A percentile compares a stretch with the other conserved stretches of the same genome.
Conservation (phyloP, 2,888 invertebrate species). For the Apamea anceps region DNA sequence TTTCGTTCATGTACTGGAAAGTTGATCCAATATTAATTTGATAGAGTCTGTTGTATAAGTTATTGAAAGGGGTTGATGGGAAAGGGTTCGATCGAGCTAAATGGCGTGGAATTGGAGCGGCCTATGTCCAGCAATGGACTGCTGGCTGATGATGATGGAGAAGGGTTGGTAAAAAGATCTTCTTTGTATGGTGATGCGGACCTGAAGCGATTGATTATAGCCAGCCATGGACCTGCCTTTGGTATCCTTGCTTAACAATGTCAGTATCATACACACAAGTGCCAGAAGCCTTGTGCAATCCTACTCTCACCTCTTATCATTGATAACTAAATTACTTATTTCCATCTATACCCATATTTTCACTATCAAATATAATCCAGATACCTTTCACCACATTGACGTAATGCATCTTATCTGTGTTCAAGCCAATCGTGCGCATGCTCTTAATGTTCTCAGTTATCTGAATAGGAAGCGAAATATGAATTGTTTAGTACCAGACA, state of each 20-base stretch:
- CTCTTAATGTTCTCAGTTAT: constrained; percentile 34
- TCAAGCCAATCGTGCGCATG: constrained; percentile 11
- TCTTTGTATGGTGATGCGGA: not conserved
- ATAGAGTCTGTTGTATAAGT: not conserved
- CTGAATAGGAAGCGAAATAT: constrained; percentile 30
- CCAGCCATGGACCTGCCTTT: not conserved
- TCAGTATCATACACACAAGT: not conserved
- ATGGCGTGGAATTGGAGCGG: no score
- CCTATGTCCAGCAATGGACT: no score
- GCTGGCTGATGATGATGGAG: no score
- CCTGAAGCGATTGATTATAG: no score
- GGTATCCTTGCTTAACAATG: not conserved
- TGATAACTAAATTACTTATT: constrained; percentile 1
- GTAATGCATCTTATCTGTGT: constrained; percentile 39
- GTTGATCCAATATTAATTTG: not conserved
- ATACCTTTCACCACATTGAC: constrained; percentile 36
- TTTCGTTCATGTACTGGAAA: not conserved
- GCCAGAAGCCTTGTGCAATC: not conserved
- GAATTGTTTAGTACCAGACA: constrained; percentile 22
- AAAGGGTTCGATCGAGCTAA: no score
- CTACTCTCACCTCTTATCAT: not conserved
- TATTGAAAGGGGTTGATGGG: not conserved
- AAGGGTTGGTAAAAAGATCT: not conserved
- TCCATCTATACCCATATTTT: constrained; percentile 17
- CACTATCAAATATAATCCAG: constrained; percentile 33